Percentiles rank a stretch among this genome's conserved stretches.
These are phyloP conservation scores for Phoenicopterus ruber DNA, from an alignment of 2,113 vertebrate genomes.

Conservation along the genomic window DNA sequence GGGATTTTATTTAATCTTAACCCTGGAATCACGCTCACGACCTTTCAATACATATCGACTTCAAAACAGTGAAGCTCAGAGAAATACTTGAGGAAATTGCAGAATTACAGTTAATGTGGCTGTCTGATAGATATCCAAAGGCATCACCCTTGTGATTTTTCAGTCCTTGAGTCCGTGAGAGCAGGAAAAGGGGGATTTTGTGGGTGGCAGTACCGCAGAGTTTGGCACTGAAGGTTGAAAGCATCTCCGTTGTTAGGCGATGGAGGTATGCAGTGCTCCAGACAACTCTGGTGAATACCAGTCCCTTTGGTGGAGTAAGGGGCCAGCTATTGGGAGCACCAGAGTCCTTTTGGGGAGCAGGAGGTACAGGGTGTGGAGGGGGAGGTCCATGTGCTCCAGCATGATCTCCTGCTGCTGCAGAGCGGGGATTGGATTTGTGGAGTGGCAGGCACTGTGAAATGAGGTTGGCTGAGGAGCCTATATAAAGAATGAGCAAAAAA, in stretches of 20 bases:
- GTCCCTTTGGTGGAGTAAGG: neutral
- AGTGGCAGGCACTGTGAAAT: neutral
- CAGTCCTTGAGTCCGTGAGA: neutral
- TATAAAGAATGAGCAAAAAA: neutral
- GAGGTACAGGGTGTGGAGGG: neutral
- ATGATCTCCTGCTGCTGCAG: neutral
- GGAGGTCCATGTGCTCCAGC: neutral
- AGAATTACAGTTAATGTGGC: neutral
- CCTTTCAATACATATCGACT: neutral
- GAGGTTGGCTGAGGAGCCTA: neutral
- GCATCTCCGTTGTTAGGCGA: neutral
- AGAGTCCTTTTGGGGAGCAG: neutral
- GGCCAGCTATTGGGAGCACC: neutral
- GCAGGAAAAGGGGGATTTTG: neutral
- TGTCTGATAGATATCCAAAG: neutral
- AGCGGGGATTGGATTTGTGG: neutral
- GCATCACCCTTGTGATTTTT: neutral
- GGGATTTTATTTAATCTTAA: slow-evolving; percentile 20
- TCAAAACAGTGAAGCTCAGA: neutral
- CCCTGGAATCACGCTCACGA: neutral
- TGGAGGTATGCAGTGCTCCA: neutral
- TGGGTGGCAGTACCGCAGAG: neutral
- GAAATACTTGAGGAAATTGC: neutral
- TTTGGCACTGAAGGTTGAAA: neutral
- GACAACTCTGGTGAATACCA: neutral